phyloP scores from a whole-genome alignment of 2,113 vertebrate genomes.

The Ceyx cyanopectus region DNA sequence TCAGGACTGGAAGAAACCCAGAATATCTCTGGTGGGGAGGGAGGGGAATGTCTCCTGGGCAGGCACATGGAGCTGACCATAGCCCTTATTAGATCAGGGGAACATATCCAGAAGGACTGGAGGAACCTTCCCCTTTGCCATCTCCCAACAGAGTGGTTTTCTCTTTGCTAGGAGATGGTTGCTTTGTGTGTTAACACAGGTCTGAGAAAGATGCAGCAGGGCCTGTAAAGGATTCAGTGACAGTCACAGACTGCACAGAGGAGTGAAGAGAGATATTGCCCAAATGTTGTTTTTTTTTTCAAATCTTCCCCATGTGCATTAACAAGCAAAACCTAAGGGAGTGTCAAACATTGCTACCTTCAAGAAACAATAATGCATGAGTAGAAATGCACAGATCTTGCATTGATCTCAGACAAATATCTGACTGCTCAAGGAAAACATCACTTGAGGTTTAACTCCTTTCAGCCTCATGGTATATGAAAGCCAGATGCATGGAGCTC shows the following conservation, averaged over 20 bases:
- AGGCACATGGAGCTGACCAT: fast-evolving
- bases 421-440: not conserved
- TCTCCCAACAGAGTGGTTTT: not conserved
- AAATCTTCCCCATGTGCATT: not conserved
- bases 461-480: not conserved
- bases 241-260: not conserved
- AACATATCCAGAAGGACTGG: fast-evolving
- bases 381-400: not conserved
- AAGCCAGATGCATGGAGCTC: not conserved
- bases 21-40: not conserved
- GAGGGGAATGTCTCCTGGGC: not conserved
- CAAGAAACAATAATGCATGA: not conserved
- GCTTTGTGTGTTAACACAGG: not conserved
- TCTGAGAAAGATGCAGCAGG: not conserved
- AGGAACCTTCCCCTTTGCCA: fast-evolving
- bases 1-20: not conserved
- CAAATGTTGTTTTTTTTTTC: not conserved
- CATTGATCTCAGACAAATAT: not conserved
- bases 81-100: not conserved
- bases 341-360: not conserved
- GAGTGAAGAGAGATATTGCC: fast-evolving
- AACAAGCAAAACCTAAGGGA: not conserved
- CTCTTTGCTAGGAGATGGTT: not conserved
- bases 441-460: fast-evolving
- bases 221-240: not conserved